phyloP scores from a whole-genome alignment of 1,140 invertebrate species.

The Xylocopa sonorina region DNA sequence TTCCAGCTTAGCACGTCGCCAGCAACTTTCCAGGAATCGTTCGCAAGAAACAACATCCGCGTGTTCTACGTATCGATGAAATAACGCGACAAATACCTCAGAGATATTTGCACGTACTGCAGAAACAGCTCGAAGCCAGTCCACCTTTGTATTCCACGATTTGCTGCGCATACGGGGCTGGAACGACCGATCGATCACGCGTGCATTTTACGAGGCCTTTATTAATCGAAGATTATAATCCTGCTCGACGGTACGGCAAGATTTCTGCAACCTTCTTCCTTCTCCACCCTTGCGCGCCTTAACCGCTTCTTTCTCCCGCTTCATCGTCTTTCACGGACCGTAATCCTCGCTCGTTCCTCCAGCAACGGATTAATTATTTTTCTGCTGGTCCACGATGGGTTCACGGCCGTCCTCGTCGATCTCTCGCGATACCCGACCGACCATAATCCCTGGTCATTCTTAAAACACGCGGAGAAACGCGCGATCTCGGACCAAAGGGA shows the following conservation, averaged over 20 bases:
- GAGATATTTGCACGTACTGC: slow-evolving; percentile 1
- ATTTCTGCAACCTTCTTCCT: slow-evolving; percentile 24
- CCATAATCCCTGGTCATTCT: slow-evolving; percentile 31
- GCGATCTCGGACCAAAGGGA: neutral
- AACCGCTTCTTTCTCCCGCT: no score
- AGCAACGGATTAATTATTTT: slow-evolving; percentile 56
- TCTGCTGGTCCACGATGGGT: slow-evolving; percentile 24
- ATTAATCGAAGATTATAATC: slow-evolving; percentile 61
- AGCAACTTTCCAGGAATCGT: neutral
- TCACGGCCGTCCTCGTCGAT: slow-evolving; percentile 41
- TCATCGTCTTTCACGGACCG: neutral
- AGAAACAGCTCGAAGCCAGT: neutral
- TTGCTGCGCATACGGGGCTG: neutral
- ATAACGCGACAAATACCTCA: slow-evolving; percentile 6
- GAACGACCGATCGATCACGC: slow-evolving; percentile 50
- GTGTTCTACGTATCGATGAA: slow-evolving; percentile 6
- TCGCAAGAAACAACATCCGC: slow-evolving; percentile 5
- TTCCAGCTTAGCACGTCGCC: no score
- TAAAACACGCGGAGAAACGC: neutral
- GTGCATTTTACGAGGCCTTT: slow-evolving; percentile 40
- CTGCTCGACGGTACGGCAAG: slow-evolving; percentile 21
- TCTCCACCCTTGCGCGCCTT: neutral
- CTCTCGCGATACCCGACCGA: neutral
- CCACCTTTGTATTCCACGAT: neutral
- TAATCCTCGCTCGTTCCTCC: slow-evolving; percentile 47